phyloP scores from a whole-genome alignment of 1,140 invertebrate species.

The Bombus sylvicola region DNA sequence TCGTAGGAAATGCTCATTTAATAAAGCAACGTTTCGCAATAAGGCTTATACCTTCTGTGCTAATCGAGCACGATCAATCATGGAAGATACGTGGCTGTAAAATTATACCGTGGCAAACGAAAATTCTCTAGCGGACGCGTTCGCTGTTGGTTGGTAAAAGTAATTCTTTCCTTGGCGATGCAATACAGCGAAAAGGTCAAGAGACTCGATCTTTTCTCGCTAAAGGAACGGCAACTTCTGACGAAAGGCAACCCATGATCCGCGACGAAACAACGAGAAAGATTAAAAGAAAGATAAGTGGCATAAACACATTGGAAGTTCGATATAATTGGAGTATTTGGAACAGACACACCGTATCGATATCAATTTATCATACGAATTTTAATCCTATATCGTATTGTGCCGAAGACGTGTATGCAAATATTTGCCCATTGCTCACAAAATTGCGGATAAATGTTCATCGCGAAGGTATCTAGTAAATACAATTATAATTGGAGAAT shows the following conservation, averaged over 20 bases:
- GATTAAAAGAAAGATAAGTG: background rate
- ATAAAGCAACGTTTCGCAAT: constrained; percentile 29
- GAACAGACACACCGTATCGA: too few relatives aligned
- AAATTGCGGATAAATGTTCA: too few relatives aligned
- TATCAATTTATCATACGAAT: background rate
- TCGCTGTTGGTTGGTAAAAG: constrained; percentile 31
- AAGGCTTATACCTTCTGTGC: background rate
- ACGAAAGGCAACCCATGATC: constrained; percentile 9
- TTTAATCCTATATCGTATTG: background rate
- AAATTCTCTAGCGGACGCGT: constrained; percentile 14
- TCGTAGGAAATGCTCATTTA: constrained; percentile 31
- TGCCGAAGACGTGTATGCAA: too few relatives aligned
- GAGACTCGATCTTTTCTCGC: constrained; percentile 11
- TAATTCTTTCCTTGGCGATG: constrained; percentile 29
- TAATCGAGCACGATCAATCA: constrained; percentile 18
- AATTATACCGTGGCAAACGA: background rate
- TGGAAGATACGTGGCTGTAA: background rate
- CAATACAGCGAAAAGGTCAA: constrained; percentile 49
- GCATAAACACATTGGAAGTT: too few relatives aligned
- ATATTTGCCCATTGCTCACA: too few relatives aligned
- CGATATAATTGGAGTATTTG: too few relatives aligned
- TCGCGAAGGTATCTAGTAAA: too few relatives aligned
- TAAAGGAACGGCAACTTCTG: constrained; percentile 26
- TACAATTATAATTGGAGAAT: too few relatives aligned
- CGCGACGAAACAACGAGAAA: constrained; percentile 8